Evolutionary conservation across 2,113 vertebrate species (phyloP).

Genomic region (Phrynosoma platyrhinos): DNA sequence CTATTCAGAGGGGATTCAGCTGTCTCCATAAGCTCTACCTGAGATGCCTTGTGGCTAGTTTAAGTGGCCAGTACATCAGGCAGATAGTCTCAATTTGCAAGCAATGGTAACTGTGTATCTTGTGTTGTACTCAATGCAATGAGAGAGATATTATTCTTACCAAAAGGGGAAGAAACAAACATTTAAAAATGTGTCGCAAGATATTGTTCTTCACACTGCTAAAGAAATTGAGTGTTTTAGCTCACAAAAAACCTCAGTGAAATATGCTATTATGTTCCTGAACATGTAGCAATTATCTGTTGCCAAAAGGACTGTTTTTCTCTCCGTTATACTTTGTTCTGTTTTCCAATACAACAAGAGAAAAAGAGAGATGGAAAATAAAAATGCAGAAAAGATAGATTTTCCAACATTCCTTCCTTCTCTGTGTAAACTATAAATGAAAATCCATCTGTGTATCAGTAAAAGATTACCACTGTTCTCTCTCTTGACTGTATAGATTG

Average conservation of each 20-base stretch:
- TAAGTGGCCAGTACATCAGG: neutral
- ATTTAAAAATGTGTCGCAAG: neutral
- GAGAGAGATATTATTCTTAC: neutral
- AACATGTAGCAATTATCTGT: constrained; percentile 22
- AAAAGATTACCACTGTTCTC: neutral
- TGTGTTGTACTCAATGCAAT: neutral
- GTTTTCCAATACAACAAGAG: neutral
- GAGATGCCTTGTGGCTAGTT: neutral
- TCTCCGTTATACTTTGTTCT: constrained; percentile 4
- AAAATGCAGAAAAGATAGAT: neutral
- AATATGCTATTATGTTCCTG: constrained; percentile 8
- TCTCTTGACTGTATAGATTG: neutral
- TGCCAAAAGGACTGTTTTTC: neutral
- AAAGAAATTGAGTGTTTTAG: neutral
- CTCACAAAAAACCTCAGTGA: neutral
- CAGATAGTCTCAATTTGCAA: neutral
- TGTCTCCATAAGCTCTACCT: neutral
- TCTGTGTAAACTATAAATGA: neutral
- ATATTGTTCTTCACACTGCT: neutral
- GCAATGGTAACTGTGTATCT: neutral
- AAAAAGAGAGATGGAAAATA: constrained; percentile 11
- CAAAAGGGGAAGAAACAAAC: neutral
- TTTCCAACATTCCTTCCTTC: neutral
- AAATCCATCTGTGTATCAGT: neutral
- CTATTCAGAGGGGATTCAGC: neutral